Evolutionary conservation across 1,140 invertebrate species (phyloP).

Genomic region (Aphelenchoides fujianensis): DNA sequence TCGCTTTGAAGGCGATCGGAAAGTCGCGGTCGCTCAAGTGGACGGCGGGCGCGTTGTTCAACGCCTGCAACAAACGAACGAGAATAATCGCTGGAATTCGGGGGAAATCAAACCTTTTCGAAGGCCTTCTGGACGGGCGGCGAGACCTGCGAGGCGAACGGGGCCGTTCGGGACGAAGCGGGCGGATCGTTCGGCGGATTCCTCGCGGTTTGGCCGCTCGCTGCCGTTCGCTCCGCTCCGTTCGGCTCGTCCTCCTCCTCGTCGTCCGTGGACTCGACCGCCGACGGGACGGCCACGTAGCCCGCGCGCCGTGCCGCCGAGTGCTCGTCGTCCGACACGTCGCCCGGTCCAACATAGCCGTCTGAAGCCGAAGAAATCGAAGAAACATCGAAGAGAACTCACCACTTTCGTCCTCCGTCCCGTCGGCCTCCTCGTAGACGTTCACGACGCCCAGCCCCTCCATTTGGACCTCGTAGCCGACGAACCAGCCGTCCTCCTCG

Average conservation of each 20-base stretch:
- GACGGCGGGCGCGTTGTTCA: constrained; percentile 14
- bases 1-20: constrained; percentile 2
- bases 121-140: constrained; percentile 20
- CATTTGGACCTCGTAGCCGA: constrained; percentile 36
- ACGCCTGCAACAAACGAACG: constrained; percentile 19
- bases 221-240: too few species aligned
- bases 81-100: not conserved
- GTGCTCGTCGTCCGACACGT: constrained; percentile 21
- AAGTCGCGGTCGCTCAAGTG: constrained; percentile 26
- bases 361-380: constrained; percentile 21
- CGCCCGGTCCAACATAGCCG: constrained; percentile 22
- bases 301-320: constrained; percentile 14
- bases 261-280: constrained; percentile 7
- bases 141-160: not conserved
- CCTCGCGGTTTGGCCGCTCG: constrained; percentile 1
- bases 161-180: not conserved
- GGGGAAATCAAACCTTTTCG: constrained; percentile 14
- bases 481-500: constrained; percentile 29
- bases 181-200: constrained; percentile 11
- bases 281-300: constrained; percentile 20
- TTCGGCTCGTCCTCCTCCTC: constrained; percentile 1
- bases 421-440: constrained; percentile 8
- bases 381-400: constrained; percentile 11
- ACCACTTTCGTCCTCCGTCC: constrained; percentile 34
- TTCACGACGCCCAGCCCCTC: constrained; percentile 29